phyloP scores from a whole-genome alignment of 2,797 vertebrate genomes.

The Malurus splendens region DNA sequence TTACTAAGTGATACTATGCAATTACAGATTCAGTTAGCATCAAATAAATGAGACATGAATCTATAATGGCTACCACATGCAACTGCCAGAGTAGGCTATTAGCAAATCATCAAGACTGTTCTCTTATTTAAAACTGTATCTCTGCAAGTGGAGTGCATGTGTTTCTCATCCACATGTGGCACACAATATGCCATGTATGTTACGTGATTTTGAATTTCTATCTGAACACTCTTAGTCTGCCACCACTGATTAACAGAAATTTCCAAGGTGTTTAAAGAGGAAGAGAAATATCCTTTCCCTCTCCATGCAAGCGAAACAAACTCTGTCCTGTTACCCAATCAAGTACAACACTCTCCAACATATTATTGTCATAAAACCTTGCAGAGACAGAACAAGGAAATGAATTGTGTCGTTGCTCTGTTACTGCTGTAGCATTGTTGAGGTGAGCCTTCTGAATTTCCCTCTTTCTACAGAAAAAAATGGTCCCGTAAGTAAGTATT shows the following conservation, averaged over 20 bases:
- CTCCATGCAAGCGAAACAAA: neutral
- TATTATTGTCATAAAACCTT: neutral
- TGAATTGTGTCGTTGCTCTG: neutral
- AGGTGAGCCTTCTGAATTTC: neutral
- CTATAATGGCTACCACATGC: conserved; percentile 3
- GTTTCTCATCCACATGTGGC: neutral
- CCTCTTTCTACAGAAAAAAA: neutral
- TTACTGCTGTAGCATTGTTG: neutral
- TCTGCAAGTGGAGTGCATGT: neutral
- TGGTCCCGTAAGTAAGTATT: neutral
- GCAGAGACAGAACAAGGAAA: neutral
- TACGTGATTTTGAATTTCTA: neutral
- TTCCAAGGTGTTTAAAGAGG: neutral
- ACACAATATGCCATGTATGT: neutral
- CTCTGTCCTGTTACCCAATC: neutral
- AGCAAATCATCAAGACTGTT: neutral
- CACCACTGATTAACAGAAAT: neutral
- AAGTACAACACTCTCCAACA: neutral
- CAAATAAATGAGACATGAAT: conserved; percentile 51
- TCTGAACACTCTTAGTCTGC: neutral
- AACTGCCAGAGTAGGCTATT: neutral
- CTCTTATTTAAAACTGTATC: neutral
- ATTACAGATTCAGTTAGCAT: conserved; percentile 59
- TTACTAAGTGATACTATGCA: conserved; percentile 5
- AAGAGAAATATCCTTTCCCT: neutral